A percentile compares a stretch with the other conserved stretches of the same genome.
Evolutionary conservation across 2,797 vertebrate species (phyloP).

Genomic region (Sitta carolinensis): DNA sequence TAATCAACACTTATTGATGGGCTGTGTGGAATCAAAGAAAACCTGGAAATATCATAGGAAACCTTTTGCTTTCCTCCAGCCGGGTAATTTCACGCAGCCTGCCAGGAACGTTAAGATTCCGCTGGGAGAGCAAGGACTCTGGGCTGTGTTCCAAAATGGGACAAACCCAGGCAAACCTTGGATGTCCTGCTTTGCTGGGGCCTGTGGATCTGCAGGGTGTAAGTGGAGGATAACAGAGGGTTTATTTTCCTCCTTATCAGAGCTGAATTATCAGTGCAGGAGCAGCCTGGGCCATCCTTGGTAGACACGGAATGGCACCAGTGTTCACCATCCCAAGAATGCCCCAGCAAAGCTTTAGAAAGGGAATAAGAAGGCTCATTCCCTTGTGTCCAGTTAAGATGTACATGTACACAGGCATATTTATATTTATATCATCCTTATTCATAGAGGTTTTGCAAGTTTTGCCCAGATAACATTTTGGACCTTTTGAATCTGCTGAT

Average conservation of each 20-base stretch:
- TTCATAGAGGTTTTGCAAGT: background rate
- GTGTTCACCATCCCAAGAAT: background rate
- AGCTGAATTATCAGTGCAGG: background rate
- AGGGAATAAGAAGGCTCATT: background rate
- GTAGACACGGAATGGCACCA: background rate
- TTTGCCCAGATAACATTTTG: background rate
- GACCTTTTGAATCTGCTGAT: background rate
- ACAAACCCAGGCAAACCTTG: background rate
- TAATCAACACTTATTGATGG: constrained; percentile 56
- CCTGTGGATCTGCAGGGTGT: background rate
- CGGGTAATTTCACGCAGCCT: background rate
- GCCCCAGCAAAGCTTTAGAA: background rate
- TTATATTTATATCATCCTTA: background rate
- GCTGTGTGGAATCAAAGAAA: constrained; percentile 54
- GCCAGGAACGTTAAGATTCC: background rate
- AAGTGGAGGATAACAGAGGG: background rate
- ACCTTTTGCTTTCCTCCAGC: constrained; percentile 44
- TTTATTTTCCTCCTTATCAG: background rate
- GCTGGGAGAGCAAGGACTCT: background rate
- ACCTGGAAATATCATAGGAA: constrained; percentile 68
- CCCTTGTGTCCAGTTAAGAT: background rate
- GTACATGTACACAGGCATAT: rapidly evolving
- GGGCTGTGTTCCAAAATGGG: background rate
- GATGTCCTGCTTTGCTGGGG: background rate
- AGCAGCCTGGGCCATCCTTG: background rate